phyloP scores from a whole-genome alignment of 2,888 invertebrate genomes.

The Nymphalis polychloros region DNA sequence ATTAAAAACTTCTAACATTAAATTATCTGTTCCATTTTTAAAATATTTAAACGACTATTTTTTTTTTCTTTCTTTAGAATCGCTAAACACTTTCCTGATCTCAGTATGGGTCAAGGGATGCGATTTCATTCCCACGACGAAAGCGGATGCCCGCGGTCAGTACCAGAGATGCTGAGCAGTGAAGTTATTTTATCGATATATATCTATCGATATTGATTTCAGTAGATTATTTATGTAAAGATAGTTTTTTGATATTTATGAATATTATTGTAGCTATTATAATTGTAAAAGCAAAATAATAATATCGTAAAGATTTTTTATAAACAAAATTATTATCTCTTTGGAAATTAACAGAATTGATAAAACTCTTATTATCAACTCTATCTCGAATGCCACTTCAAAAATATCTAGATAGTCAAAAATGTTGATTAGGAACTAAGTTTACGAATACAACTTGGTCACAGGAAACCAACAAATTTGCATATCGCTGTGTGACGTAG shows the following conservation, averaged over 20 bases:
- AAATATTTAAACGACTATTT: not conserved
- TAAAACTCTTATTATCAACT: not conserved
- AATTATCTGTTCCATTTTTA: not conserved
- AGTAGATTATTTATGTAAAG: too few relatives aligned
- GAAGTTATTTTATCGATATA: constrained; percentile 21
- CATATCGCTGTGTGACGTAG: constrained; percentile 2
- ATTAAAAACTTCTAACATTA: not conserved
- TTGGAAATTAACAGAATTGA: not conserved
- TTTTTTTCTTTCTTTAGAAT: constrained; percentile 11
- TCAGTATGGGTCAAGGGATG: constrained; percentile 47
- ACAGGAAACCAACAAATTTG: constrained; percentile 10
- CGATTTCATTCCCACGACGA: constrained; percentile 65
- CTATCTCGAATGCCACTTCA: not conserved
- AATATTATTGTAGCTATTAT: not conserved
- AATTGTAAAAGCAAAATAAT: not conserved
- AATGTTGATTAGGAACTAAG: not conserved
- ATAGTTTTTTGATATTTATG: too few relatives aligned
- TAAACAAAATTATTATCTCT: not conserved
- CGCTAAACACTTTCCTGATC: constrained; percentile 36
- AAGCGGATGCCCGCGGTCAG: constrained; percentile 69
- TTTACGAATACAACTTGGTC: not conserved
- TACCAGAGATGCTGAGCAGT: constrained; percentile 50
- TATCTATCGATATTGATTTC: constrained; percentile 21
- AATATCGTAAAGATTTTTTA: not conserved
- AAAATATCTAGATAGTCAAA: not conserved